phyloP scores from a whole-genome alignment of 2,113 vertebrate genomes.

The Plecotus auritus region DNA sequence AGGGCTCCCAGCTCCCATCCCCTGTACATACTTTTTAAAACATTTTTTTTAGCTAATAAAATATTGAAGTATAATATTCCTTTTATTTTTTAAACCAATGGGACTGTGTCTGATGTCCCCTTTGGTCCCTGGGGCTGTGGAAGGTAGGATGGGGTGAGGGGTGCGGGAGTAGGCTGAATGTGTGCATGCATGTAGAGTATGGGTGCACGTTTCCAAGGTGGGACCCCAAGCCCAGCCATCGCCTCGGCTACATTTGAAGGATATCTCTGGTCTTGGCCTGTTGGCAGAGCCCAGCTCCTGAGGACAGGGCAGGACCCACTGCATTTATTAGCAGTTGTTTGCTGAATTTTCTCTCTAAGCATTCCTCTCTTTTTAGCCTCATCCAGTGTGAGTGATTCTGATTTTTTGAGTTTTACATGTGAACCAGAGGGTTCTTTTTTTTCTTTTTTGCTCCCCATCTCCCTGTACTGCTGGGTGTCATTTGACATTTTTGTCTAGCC shows the following conservation, averaged over 20 bases:
- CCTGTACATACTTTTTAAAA: slow-evolving; percentile 73
- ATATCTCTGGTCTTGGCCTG: neutral
- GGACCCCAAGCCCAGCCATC: neutral
- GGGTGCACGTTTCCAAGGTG: neutral
- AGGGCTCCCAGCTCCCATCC: slow-evolving; percentile 26
- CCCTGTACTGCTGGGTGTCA: neutral
- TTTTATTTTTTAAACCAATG: slow-evolving; percentile 73
- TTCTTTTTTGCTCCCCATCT: neutral
- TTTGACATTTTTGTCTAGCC: neutral
- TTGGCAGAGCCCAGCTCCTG: neutral
- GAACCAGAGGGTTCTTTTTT: neutral
- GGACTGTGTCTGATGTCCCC: slow-evolving; percentile 44
- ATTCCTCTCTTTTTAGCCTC: neutral
- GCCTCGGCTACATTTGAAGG: neutral
- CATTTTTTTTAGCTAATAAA: slow-evolving; percentile 74
- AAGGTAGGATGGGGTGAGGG: neutral
- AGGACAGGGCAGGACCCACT: neutral
- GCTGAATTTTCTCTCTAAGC: slow-evolving; percentile 1
- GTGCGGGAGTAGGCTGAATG: neutral
- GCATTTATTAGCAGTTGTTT: neutral
- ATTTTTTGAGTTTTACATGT: slow-evolving; percentile 9
- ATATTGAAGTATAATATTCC: slow-evolving; percentile 71
- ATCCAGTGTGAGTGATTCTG: neutral
- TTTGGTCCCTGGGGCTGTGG: neutral
- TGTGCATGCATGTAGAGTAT: neutral